Evolutionary conservation across 1,140 invertebrate species (phyloP), one percentile per base, ranked within the genome.

Genomic region (Drosophila varians): DNA sequence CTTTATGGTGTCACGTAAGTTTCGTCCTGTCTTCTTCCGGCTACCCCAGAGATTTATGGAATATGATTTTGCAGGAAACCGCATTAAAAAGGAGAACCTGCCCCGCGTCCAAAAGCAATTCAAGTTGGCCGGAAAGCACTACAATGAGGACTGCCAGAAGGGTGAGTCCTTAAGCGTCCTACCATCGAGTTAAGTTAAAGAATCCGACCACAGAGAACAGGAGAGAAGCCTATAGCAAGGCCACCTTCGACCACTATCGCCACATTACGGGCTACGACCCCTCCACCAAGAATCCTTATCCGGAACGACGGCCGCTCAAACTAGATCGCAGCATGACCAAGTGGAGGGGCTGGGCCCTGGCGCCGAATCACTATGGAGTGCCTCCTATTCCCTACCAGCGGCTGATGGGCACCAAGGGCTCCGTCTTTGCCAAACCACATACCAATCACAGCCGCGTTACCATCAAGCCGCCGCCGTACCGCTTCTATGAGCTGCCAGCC

Each of bases 341-440:
- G 0, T 74, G 65, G 45, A 55, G 51, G 4, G 47, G 58, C 7
- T 90, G 82, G 57, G 69, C 86, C 8, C 65, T 87, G 19, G 58
- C 89, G 0, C 89, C 89, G 0, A 90, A 87, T 64, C 72, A 78
- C 1, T 90, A 90, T 14, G 72, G 78, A 0, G 60, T 83, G 0
- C 64, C 64, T 0, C 68, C 60, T 0, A 46, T 46, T 4, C 88
- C 89, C 0, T 90, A 46, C 25, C 49, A 45, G 4, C 55, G 43
- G 0, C 48, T 52, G 0, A 69, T 34, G 48, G 89, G 89, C 2
- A 46, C 69, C 9, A 58, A 84, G 49, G 89, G 89, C 9, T 28
- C 89, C 0, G 18, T 53, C 0, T 90, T 90, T 25, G 65, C 75
- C 26, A 88, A 79, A 9, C 51, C 69, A 34, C 69, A 71, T 8